Evolutionary conservation across 2,888 invertebrate genomes (phyloP).

Genomic region (Trilocha varians): DNA sequence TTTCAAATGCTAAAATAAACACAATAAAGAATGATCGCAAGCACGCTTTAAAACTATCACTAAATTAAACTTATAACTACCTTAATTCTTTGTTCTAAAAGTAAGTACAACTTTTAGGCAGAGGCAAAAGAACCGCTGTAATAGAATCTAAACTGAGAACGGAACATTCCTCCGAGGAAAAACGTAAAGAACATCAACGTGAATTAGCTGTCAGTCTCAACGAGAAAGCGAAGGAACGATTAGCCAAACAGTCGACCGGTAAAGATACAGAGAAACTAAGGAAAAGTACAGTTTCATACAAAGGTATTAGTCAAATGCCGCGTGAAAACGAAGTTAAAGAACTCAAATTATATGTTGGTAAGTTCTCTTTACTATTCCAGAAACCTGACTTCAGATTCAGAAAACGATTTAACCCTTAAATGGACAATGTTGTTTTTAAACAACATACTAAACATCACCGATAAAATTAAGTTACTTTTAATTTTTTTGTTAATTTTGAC

Average conservation of each 20-base stretch:
- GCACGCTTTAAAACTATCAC: background rate
- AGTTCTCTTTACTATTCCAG: too few species aligned
- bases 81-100: background rate
- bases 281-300: slow-evolving; percentile 97
- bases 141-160: slow-evolving; percentile 94
- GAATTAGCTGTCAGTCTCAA: slow-evolving; percentile 93
- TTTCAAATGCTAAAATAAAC: too few species aligned
- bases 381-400: too few species aligned
- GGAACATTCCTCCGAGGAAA: slow-evolving; percentile 97
- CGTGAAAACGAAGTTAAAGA: slow-evolving; percentile 94
- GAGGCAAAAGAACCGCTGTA: slow-evolving; percentile 90
- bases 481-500: too few species aligned
- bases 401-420: too few species aligned
- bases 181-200: slow-evolving; percentile 96
- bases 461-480: too few species aligned
- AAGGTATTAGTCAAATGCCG: slow-evolving; percentile 93
- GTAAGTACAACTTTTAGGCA: slow-evolving; percentile 40
- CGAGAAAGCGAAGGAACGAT: slow-evolving; percentile 91
- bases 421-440: too few species aligned
- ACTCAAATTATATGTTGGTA: slow-evolving; percentile 94
- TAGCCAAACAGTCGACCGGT: slow-evolving; percentile 89
- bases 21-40: too few species aligned
- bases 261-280: slow-evolving; percentile 91
- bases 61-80: background rate
- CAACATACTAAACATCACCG: too few species aligned